phyloP scores from a whole-genome alignment of 1,140 invertebrate genomes.

The Melipona quadrifasciata region DNA sequence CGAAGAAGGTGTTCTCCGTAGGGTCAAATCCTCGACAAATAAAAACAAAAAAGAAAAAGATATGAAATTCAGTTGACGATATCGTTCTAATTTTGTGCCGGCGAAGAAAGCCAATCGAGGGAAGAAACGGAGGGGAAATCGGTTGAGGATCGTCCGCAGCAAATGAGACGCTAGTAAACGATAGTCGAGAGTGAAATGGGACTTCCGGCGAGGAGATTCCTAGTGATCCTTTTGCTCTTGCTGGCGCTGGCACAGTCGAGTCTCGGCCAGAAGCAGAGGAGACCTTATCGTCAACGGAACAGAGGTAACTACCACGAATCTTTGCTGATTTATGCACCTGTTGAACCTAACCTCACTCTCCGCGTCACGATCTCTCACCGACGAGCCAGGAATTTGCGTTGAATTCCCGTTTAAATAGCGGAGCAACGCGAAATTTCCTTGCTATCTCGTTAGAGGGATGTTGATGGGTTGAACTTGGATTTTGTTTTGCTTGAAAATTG shows the following conservation, averaged over 20 bases:
- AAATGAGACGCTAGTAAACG: constrained; percentile 66
- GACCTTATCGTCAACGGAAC: constrained; percentile 41
- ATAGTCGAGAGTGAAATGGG: constrained; percentile 55
- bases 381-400: background rate
- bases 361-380: too few species aligned
- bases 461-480: background rate
- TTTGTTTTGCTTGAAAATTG: background rate
- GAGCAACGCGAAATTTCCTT: background rate
- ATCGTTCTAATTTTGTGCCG: background rate
- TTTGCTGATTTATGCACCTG: constrained; percentile 30
- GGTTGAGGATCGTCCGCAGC: constrained; percentile 33
- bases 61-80: constrained; percentile 38
- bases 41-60: background rate
- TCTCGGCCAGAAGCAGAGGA: constrained; percentile 62
- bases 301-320: constrained; percentile 66
- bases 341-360: constrained; percentile 3
- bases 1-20: background rate
- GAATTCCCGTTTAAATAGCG: background rate
- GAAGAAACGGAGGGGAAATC: background rate
- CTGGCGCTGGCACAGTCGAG: constrained; percentile 58
- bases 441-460: too few species aligned
- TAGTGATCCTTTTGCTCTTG: constrained; percentile 64
- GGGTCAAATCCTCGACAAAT: background rate
- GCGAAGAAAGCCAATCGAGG: too few species aligned
- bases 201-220: constrained; percentile 56